Base-by-base conservation (phyloP, 2,113 vertebrate species). In the Proterorhinus semilunaris region DNA sequence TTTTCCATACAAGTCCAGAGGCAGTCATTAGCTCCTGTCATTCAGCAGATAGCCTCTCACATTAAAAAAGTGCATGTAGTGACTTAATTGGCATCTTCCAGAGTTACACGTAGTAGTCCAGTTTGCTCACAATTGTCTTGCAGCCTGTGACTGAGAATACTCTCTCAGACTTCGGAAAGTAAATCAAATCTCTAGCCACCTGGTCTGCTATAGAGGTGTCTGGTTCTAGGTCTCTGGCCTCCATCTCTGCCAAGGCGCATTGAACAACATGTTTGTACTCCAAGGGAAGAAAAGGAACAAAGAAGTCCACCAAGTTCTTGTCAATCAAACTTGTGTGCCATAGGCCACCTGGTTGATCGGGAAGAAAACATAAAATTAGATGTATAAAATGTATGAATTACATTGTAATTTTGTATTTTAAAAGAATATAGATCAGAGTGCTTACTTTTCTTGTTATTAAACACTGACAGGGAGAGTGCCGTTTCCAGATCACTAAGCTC, bases 401-500 rank as follows among this genome's bases (percentile, higher is more conserved):
- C 15, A 5, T 47, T 48, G 8, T 6, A 63, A 6, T 17, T n/a
- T 16, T 44, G 53, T 6, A 9, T 16, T 9, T n/a, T 9, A 11
- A 10, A 48, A 46, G 11, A 12, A 21, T 9, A 16, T 17, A 21
- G 7, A 17, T 2, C n/a, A 63, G 6, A 47, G 9, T 15, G 93
- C 96, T 92, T 89, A 99, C 97, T 99, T 4, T 95, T 90, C 61
- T 94, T 94, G 76, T 96, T 96, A 86, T 99, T 98, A 90, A 96
- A 99, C 65, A 95, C 93, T 0, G 94, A 92, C 0, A 96, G 68
- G 0, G 95, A 93, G 0, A 99, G 82, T 0, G 71, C 36, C 0
- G 51, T 68, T 70, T 99, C 96, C 74, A 99, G 70, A 71, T 99
- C 94, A 71, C 89, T 95, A 65, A 98, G 89, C 85, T 93, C 80